Base-by-base conservation (phyloP, 2,113 vertebrate species). In the Coturnix japonica region DNA sequence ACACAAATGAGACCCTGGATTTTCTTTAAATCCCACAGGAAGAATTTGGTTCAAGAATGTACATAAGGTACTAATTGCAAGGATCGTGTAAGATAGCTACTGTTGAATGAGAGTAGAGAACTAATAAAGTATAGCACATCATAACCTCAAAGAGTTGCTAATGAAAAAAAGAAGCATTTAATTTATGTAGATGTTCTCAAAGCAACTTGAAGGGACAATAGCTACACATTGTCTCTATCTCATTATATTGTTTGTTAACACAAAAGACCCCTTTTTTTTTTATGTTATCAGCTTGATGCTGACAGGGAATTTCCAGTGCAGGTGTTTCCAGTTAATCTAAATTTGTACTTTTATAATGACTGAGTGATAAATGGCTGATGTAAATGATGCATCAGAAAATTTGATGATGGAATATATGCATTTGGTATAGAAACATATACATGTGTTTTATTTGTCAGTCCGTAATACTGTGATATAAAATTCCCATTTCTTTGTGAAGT, bases 1-100 rank as follows among this genome's bases (percentile, higher is more conserved):
- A 70, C 88, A 93, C 88, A 82, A 49, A 67, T 83, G 89, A 95
- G 84, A 93, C 69, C 51, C 39, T 87, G 56, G 43, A 53, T 93
- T 93, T 96, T 87, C 89, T 89, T 93, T 93, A 81, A 95, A 88
- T 82, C 89, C 79, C 87, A 92, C 89, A 82, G 95, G 90, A 95
- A 77, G 61, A 89, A 89, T 85, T 94, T 85, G 33, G 57, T 46
- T 89, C 65, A 89, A 75, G 92, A 94, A 85, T 81, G 85, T 91
- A 93, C 78, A 84, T 69, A 90, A 95, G 71, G 88, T 90, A 90
- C 64, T 94, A 96, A 96, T 94, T 94, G 87, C 85, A 74, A 78
- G 87, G 80, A 91, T 96, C 0, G 0, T 94, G 85, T 81, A 77
- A 87, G 76, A 91, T 93, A 92, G 87, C 93, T 94, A 28, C 79